A percentile compares a stretch with the other conserved stretches of the same genome.
Conservation (phyloP, 2,888 invertebrate genomes). For the Melanostoma scalare region DNA sequence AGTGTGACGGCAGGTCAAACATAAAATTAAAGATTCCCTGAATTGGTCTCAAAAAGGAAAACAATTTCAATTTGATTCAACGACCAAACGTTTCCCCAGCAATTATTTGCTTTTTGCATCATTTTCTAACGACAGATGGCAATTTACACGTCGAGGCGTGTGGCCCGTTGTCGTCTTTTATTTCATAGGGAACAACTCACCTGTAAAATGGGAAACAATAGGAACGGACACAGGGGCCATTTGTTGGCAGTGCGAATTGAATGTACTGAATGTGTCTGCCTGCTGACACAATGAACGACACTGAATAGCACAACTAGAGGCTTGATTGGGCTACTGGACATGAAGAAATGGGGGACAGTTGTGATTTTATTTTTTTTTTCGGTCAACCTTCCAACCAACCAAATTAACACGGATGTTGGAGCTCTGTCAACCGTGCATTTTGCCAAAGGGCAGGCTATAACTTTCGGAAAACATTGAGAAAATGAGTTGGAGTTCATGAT, state of each 20-base stretch:
- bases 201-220: constrained; percentile 52
- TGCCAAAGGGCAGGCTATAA: neutral
- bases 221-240: constrained; percentile 34
- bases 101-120: constrained; percentile 27
- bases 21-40: neutral
- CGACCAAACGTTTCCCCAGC: neutral
- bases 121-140: constrained; percentile 57
- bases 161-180: neutral
- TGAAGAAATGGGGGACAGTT: constrained; percentile 35
- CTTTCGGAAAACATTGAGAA: neutral
- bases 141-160: constrained; percentile 52
- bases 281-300: constrained; percentile 50
- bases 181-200: constrained; percentile 43
- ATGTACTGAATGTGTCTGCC: constrained; percentile 30
- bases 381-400: constrained; percentile 50
- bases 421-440: constrained; percentile 42
- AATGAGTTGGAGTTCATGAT: neutral
- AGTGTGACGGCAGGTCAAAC: constrained; percentile 3
- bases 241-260: constrained; percentile 48
- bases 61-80: constrained; percentile 36
- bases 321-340: constrained; percentile 58
- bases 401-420: constrained; percentile 28
- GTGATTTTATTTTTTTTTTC: neutral
- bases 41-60: no score
- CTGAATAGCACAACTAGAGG: constrained; percentile 35